Percentiles rank a stretch among this genome's conserved stretches.
phyloP scores from a whole-genome alignment of 1,140 invertebrate genomes.

The Cydia fagiglandana region DNA sequence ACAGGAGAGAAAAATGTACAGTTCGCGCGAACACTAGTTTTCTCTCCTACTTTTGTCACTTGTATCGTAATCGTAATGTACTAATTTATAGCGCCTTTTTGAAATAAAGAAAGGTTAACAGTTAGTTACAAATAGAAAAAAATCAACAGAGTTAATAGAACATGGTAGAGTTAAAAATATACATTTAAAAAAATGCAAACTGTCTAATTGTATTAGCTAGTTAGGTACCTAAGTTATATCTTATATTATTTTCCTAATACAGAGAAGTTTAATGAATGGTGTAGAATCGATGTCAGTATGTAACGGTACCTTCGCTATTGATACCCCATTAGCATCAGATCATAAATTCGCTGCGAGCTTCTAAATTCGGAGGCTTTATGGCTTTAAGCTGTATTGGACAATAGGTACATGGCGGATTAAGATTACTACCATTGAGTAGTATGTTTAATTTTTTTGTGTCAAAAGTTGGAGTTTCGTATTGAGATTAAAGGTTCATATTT shows the following conservation, averaged over 20 bases:
- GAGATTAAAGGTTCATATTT: not conserved
- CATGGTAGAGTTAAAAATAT: too few relatives aligned
- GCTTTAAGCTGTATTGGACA: not conserved
- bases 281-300: slow-evolving; percentile 28
- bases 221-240: not conserved
- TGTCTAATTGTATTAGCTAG: not conserved
- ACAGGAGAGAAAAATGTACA: too few relatives aligned
- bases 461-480: not conserved
- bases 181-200: too few relatives aligned
- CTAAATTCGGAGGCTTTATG: slow-evolving; percentile 41
- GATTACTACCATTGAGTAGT: slow-evolving; percentile 7
- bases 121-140: too few relatives aligned
- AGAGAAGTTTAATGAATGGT: slow-evolving; percentile 59
- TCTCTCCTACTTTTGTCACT: too few relatives aligned
- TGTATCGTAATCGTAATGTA: too few relatives aligned
- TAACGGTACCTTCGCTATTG: slow-evolving; percentile 61
- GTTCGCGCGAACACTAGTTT: too few relatives aligned
- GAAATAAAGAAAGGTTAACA: too few relatives aligned
- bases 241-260: not conserved
- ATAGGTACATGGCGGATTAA: slow-evolving; percentile 37
- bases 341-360: slow-evolving; percentile 51
- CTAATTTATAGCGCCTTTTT: too few relatives aligned
- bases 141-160: too few relatives aligned
- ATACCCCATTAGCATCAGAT: slow-evolving; percentile 60
- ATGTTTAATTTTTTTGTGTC: not conserved